Percentiles rank a stretch among this genome's conserved stretches.
These are phyloP conservation scores for Glomeris marginata DNA, from an alignment of 2,888 invertebrate genomes.

Conservation along the genomic window DNA sequence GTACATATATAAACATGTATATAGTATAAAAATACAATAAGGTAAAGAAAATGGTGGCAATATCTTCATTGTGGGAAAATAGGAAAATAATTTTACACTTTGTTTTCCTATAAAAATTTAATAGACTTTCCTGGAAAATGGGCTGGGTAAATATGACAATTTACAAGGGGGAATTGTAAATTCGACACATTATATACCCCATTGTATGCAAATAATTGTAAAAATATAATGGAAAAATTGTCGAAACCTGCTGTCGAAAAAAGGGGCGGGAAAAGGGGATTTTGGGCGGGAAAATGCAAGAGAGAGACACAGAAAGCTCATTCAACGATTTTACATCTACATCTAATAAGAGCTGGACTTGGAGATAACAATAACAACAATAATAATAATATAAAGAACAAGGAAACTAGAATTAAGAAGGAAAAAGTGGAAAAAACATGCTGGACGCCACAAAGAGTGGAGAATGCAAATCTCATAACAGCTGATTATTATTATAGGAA, in stretches of 20 bases:
- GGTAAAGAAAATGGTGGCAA: too few species aligned
- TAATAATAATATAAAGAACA: neutral
- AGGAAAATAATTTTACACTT: too few species aligned
- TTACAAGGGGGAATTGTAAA: too few species aligned
- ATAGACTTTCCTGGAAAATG: too few species aligned
- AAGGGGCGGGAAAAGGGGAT: neutral
- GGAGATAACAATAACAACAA: neutral
- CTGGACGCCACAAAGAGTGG: neutral
- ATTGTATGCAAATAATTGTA: neutral
- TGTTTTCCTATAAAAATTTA: too few species aligned
- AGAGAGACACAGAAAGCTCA: neutral
- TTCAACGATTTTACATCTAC: neutral
- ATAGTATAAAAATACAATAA: too few species aligned
- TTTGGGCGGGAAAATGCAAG: neutral
- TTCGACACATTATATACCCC: too few species aligned
- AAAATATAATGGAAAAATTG: neutral
- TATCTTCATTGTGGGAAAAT: too few species aligned
- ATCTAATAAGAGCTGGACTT: neutral
- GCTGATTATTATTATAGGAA: too few species aligned
- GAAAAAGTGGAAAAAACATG: conserved; percentile 1
- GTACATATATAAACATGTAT: too few species aligned
- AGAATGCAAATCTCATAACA: too few species aligned
- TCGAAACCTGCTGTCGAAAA: neutral
- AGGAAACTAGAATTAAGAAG: conserved; percentile 1
- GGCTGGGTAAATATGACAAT: too few species aligned